These are phyloP conservation scores for Ypsolopha sequella DNA, from an alignment of 2,888 invertebrate species.

Conservation along the genomic window DNA sequence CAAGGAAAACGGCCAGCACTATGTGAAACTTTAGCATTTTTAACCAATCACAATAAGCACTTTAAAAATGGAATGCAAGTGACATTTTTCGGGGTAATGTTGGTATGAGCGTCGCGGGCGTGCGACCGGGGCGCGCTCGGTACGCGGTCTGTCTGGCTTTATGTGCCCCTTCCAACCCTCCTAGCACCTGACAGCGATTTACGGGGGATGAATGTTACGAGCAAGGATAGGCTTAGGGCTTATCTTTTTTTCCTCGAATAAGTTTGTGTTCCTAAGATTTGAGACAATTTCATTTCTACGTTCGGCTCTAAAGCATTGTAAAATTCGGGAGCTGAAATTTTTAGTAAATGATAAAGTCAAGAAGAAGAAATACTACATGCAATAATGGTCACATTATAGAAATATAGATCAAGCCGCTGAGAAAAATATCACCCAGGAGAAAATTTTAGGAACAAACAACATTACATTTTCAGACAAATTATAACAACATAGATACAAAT, in stretches of 20 bases:
- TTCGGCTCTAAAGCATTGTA: no score
- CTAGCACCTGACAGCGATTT: neutral
- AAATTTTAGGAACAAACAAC: no score
- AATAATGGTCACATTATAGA: no score
- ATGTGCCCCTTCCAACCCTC: neutral
- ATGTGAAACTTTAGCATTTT: slow-evolving; percentile 43
- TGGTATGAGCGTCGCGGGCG: slow-evolving; percentile 12
- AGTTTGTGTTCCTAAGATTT: no score
- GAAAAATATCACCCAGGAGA: no score
- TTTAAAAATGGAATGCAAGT: slow-evolving; percentile 16
- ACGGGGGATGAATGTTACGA: neutral
- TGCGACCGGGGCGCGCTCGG: slow-evolving; percentile 27
- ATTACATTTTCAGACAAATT: neutral
- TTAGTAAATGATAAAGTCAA: no score
- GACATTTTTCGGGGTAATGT: slow-evolving; percentile 10
- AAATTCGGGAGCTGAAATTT: no score
- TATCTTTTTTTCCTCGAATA: no score
- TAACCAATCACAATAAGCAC: slow-evolving; percentile 25
- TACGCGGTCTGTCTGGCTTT: slow-evolving; percentile 22
- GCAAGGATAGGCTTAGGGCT: neutral
- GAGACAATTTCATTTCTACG: no score
- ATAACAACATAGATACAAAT: neutral
- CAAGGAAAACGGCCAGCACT: slow-evolving; percentile 33
- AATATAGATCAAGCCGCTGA: no score
- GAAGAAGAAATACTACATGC: no score